Evolutionary conservation across 1,140 invertebrate genomes (phyloP), one percentile per base, ranked within the genome.

Genomic region (Maconellicoccus hirsutus): DNA sequence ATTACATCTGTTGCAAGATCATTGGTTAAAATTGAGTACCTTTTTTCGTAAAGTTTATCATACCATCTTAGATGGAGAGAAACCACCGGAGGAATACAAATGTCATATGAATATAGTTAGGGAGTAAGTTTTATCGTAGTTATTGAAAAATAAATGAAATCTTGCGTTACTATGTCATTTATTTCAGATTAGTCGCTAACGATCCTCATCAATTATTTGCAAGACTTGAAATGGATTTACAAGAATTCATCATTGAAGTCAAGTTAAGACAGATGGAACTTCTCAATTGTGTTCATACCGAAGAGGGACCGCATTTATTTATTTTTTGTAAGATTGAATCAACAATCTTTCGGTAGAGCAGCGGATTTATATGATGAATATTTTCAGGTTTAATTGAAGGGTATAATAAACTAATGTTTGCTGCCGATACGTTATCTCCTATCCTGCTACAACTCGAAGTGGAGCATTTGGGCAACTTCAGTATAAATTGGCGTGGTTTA

Each of bases 131-230:
- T 66, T 6, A 59, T 59, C 6, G 3, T 22, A 4, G 16, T 59
- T n/a, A n/a, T n/a, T n/a, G n/a, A n/a, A n/a, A n/a, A n/a, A n/a
- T n/a, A n/a, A n/a, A n/a, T n/a, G n/a, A n/a, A n/a, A n/a, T n/a
- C n/a, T n/a, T n/a, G n/a, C n/a, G n/a, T n/a, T n/a, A n/a, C n/a
- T n/a, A n/a, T n/a, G n/a, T n/a, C n/a, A 66, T 23, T 66, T 25
- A 74, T 72, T 78, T 79, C 76, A 87, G 86, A 76, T 77, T 87
- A 66, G 84, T 84, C 76, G 78, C 78, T 71, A 81, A 80, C 73
- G 83, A 87, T 78, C 82, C 85, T 27, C 84, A 85, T 75, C 84
- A 85, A 71, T 78, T 87, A 70, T 86, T 84, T 76, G 80, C 84
- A 75, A 82, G 84, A 71, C 76, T 87, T 59, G 83, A 86, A 71